Conservation (phyloP, 2,797 vertebrate genomes). For the Muraenolepis orangiensis region DNA sequence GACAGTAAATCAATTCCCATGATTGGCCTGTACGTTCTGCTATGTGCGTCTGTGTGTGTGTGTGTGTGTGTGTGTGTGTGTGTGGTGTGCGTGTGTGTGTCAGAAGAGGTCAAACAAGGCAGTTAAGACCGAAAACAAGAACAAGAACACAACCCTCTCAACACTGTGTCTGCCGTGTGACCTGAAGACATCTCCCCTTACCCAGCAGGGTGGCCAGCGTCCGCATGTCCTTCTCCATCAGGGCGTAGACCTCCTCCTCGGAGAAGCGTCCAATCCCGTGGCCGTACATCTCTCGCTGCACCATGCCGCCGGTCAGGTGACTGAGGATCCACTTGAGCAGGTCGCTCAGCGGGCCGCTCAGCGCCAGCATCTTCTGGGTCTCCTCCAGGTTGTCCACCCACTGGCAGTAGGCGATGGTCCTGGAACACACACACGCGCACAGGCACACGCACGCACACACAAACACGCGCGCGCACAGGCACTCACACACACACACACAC, state of each 20-base stretch:
- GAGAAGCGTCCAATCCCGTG: constrained; percentile 98
- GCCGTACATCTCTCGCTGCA: constrained; percentile 96
- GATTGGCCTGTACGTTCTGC: background rate
- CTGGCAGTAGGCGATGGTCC: constrained; percentile 97
- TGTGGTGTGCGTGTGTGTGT: too few species aligned
- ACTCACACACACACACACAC: too few species aligned
- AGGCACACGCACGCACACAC: background rate
- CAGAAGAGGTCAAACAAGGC: too few species aligned
- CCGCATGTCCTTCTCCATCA: constrained; percentile 99
- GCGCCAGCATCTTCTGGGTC: constrained; percentile 93
- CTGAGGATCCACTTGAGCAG: constrained; percentile 95
- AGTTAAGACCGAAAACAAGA: too few species aligned
- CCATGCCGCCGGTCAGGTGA: constrained; percentile 90
- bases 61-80: too few species aligned
- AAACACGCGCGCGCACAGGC: background rate
- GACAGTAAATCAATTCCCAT: background rate
- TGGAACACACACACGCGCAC: constrained; percentile 42
- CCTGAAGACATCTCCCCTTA: too few species aligned
- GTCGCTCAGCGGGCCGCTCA: constrained; percentile 91
- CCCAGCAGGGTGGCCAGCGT: constrained; percentile 85
- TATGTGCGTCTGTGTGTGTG: background rate
- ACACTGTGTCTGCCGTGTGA: too few species aligned
- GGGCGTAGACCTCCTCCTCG: constrained; percentile 87
- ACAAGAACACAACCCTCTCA: too few species aligned
- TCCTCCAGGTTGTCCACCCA: constrained; percentile 98